phyloP scores from a whole-genome alignment of 2,888 invertebrate genomes.

The Drosophila atroscutellata region DNA sequence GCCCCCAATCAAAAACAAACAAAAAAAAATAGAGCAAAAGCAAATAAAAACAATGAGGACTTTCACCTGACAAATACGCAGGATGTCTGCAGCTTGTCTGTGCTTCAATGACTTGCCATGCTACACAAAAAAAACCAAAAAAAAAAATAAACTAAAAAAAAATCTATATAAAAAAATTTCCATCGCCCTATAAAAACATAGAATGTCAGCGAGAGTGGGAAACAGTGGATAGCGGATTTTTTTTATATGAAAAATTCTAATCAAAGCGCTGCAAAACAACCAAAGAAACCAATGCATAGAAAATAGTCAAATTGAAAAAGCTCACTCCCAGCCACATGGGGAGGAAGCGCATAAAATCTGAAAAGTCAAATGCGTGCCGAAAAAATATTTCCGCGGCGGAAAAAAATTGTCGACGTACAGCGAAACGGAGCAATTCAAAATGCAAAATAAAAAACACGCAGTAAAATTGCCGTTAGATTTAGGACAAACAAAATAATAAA shows the following conservation, averaged over 20 bases:
- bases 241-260: slow-evolving; percentile 69
- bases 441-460: slow-evolving; percentile 63
- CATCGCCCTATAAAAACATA: slow-evolving; percentile 43
- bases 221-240: slow-evolving; percentile 56
- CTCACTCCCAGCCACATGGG: slow-evolving; percentile 29
- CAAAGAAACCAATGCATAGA: slow-evolving; percentile 40
- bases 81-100: slow-evolving; percentile 75
- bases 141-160: slow-evolving; percentile 4
- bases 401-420: slow-evolving; percentile 49
- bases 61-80: slow-evolving; percentile 74
- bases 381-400: slow-evolving; percentile 67
- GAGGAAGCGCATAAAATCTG: slow-evolving; percentile 43
- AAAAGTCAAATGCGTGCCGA: slow-evolving; percentile 65
- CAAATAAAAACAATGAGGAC: slow-evolving; percentile 61
- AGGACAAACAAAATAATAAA: slow-evolving; percentile 66
- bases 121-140: slow-evolving; percentile 28
- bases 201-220: slow-evolving; percentile 36
- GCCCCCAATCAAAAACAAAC: slow-evolving; percentile 6
- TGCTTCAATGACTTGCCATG: slow-evolving; percentile 64
- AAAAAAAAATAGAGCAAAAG: slow-evolving; percentile 38
- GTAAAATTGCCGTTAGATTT: slow-evolving; percentile 70
- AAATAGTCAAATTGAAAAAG: slow-evolving; percentile 57
- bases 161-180: slow-evolving; percentile 19
- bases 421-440: slow-evolving; percentile 69
- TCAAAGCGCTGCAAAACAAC: slow-evolving; percentile 67